Conservation (phyloP, 2,888 invertebrate species). For the Crepidodera aurea region DNA sequence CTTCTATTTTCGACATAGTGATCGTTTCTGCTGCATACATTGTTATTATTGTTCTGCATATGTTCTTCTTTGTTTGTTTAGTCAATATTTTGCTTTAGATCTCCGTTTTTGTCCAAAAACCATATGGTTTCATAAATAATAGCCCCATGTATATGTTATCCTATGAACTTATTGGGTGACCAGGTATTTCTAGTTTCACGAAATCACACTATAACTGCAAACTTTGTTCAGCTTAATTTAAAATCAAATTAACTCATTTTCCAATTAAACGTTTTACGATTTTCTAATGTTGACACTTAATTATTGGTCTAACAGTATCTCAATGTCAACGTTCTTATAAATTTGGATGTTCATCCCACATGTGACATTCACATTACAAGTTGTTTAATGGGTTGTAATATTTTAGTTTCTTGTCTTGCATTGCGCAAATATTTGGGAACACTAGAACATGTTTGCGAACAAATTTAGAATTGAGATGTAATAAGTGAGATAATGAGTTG, state of each 20-base stretch:
- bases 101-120: too few relatives aligned
- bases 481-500: neutral
- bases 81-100: too few relatives aligned
- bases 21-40: too few relatives aligned
- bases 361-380: constrained; percentile 4
- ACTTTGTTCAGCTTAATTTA: neutral
- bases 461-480: neutral
- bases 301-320: constrained; percentile 9
- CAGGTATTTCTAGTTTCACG: too few relatives aligned
- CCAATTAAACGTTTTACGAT: constrained; percentile 7
- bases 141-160: too few relatives aligned
- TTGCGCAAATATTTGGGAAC: constrained; percentile 5
- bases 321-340: constrained; percentile 17
- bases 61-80: too few relatives aligned
- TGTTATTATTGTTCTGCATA: too few relatives aligned
- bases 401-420: constrained; percentile 2
- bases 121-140: too few relatives aligned
- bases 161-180: too few relatives aligned
- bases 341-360: constrained; percentile 12
- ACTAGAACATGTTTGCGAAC: constrained; percentile 6
- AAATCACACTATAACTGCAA: too few relatives aligned
- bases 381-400: constrained; percentile 2
- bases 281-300: constrained; percentile 9
- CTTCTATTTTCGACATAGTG: too few relatives aligned
- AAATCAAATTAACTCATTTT: constrained; percentile 3